Evolutionary conservation across 1,140 invertebrate species (phyloP).

Genomic region (Nasonia giraulti): DNA sequence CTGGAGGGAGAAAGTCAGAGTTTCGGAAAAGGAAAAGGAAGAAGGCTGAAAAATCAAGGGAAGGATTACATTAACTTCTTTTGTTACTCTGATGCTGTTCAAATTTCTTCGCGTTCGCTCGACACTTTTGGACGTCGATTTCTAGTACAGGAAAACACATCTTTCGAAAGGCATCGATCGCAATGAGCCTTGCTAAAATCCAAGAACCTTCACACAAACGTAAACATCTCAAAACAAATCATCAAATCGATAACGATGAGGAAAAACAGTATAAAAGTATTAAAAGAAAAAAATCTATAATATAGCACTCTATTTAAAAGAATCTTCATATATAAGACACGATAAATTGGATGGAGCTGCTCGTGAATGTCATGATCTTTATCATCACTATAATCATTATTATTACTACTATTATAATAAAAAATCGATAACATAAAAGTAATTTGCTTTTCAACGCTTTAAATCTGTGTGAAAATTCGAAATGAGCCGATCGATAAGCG

Average conservation of each 20-base stretch:
- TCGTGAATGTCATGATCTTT: background rate
- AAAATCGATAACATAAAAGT: background rate
- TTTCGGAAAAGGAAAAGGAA: conserved; percentile 47
- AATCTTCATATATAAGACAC: too few species aligned
- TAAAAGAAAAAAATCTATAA: background rate
- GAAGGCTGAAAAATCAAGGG: conserved; percentile 40
- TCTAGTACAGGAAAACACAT: conserved; percentile 35
- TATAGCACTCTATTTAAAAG: background rate
- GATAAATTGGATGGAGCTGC: too few species aligned
- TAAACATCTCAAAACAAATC: background rate
- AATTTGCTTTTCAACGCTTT: conserved; percentile 5
- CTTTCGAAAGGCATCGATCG: conserved; percentile 35
- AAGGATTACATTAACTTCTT: background rate
- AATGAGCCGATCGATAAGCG: conserved; percentile 36
- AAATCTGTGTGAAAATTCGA: conserved; percentile 29
- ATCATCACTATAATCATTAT: background rate
- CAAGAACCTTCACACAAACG: conserved; percentile 24
- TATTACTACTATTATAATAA: background rate
- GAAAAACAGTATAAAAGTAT: background rate
- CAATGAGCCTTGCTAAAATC: conserved; percentile 25
- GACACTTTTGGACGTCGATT: conserved; percentile 44
- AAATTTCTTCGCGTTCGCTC: conserved; percentile 43
- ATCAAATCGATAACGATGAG: background rate
- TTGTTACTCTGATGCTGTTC: background rate
- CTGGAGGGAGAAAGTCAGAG: conserved; percentile 50